A percentile compares a stretch with the other conserved stretches of the same genome.
These are phyloP conservation scores for Drosophila neutralis DNA, from an alignment of 2,888 invertebrate species.

Conservation along the genomic window DNA sequence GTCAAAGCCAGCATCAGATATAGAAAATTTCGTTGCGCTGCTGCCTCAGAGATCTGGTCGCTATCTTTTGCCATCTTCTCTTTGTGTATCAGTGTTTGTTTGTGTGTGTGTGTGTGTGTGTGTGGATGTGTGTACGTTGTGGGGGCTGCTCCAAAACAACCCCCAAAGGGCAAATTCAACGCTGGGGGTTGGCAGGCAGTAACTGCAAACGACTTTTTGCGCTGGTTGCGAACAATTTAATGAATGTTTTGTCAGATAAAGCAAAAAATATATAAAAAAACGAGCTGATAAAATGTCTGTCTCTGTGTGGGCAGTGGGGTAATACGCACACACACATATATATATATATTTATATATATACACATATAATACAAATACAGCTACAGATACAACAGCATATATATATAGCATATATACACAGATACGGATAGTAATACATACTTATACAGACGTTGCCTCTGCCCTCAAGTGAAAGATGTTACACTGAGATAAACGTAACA, in stretches of 20 bases:
- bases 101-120: constrained; percentile 21
- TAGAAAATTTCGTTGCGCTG: constrained; percentile 74
- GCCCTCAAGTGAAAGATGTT: constrained; percentile 74
- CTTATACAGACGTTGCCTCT: constrained; percentile 29
- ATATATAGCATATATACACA: constrained; percentile 20
- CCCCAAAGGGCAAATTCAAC: constrained; percentile 65
- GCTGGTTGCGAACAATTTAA: constrained; percentile 70
- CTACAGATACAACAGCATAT: constrained; percentile 1
- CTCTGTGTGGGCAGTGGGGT: constrained; percentile 46
- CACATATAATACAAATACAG: constrained; percentile 30
- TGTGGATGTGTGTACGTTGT: constrained; percentile 17
- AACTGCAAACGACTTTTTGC: constrained; percentile 50
- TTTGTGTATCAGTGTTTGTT: constrained; percentile 39
- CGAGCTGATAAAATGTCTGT: constrained; percentile 62
- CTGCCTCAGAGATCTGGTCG: constrained; percentile 62
- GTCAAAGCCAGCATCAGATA: constrained; percentile 75
- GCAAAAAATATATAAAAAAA: constrained; percentile 44
- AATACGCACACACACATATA: constrained; percentile 27
- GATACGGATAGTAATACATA: constrained; percentile 20
- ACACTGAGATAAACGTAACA: constrained; percentile 75
- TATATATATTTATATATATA: constrained; percentile 8
- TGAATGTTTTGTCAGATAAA: constrained; percentile 80
- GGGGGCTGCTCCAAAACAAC: constrained; percentile 72
- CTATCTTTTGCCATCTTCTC: constrained; percentile 76
- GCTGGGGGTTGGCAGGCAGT: constrained; percentile 58